phyloP scores from a whole-genome alignment of 2,113 vertebrate species.

The Heterotis niloticus region DNA sequence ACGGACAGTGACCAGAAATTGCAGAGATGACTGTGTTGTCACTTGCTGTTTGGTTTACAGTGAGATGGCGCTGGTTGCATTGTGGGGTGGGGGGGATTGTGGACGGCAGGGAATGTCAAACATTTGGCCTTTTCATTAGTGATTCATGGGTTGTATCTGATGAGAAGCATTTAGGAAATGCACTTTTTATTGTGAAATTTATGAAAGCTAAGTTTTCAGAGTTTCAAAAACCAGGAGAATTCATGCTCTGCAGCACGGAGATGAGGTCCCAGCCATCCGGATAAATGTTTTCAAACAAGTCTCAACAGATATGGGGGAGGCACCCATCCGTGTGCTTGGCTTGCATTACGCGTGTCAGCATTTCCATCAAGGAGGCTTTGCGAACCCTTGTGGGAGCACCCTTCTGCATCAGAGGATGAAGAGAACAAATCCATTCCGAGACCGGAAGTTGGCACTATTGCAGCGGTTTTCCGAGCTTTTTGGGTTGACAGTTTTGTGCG shows the following conservation, averaged over 20 bases:
- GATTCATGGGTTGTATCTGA: not conserved
- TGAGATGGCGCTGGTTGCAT: not conserved
- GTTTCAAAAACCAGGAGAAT: no score
- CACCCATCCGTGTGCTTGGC: not conserved
- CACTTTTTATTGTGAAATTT: no score
- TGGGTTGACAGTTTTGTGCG: no score
- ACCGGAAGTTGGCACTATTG: not conserved
- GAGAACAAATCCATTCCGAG: not conserved
- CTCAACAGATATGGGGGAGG: no score
- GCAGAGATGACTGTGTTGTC: slow-evolving; percentile 19
- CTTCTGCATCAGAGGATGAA: not conserved
- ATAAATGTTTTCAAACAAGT: not conserved
- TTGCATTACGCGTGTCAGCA: not conserved
- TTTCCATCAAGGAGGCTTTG: not conserved
- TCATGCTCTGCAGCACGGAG: no score
- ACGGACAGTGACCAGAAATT: slow-evolving; percentile 9
- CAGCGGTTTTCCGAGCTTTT: no score
- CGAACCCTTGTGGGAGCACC: not conserved
- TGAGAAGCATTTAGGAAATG: no score
- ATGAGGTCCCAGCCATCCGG: not conserved
- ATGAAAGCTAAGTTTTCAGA: no score
- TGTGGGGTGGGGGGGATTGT: not conserved
- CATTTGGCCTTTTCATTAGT: not conserved
- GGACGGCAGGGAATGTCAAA: not conserved
- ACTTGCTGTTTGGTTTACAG: slow-evolving; percentile 8